phyloP scores from a whole-genome alignment of 2,797 vertebrate species.

The Halcyon smyrnensis region DNA sequence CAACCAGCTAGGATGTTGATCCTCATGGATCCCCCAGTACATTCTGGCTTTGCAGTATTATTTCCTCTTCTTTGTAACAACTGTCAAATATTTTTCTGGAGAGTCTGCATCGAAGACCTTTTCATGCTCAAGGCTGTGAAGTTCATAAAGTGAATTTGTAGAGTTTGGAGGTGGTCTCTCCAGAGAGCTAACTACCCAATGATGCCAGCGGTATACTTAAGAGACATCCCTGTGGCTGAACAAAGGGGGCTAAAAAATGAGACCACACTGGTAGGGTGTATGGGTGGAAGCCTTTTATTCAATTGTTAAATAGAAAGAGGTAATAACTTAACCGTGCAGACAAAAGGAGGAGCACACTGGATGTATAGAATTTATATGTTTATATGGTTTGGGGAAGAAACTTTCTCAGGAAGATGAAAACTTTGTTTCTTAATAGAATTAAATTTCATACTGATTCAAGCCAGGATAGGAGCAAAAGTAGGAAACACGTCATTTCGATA shows the following conservation, averaged over 20 bases:
- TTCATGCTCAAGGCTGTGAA: background rate
- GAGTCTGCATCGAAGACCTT: background rate
- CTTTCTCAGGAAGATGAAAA: conserved; percentile 14
- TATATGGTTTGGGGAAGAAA: conserved; percentile 13
- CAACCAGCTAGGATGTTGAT: background rate
- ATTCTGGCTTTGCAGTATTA: background rate
- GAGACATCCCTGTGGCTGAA: background rate
- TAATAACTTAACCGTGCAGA: conserved; percentile 68
- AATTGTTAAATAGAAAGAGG: conserved; percentile 64
- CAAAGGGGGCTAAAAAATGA: background rate
- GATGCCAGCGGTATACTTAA: background rate
- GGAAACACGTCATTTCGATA: conserved; percentile 20
- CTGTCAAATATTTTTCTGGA: background rate
- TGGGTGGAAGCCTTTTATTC: conserved; percentile 46
- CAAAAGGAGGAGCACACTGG: background rate
- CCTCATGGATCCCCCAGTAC: background rate
- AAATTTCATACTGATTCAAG: conserved; percentile 34
- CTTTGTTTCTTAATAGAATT: conserved; percentile 42
- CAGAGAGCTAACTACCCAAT: background rate
- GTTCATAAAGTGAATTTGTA: background rate
- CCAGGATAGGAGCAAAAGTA: conserved; percentile 29
- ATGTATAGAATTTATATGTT: background rate
- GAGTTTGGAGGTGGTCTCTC: background rate
- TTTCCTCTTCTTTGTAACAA: background rate
- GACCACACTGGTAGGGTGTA: background rate